Evolutionary conservation across 1,140 invertebrate species (phyloP).

Genomic region (Apis cerana): DNA sequence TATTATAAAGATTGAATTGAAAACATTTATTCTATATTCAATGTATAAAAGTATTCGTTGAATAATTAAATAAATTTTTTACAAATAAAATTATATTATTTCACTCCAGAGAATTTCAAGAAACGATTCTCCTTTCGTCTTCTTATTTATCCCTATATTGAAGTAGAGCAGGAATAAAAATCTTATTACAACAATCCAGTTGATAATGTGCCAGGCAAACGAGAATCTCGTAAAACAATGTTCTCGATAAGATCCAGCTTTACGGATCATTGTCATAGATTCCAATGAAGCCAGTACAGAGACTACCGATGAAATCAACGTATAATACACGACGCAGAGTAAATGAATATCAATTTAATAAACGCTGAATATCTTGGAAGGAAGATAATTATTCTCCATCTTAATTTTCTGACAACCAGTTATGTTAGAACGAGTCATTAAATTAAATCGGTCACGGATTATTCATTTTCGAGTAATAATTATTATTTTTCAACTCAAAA

Average conservation of each 20-base stretch:
- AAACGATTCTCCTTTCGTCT: not conserved
- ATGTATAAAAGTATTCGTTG: no score
- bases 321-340: no score
- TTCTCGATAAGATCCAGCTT: not conserved
- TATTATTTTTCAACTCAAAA: no score
- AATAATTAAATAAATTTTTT: no score
- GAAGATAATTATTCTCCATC: not conserved
- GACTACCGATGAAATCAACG: not conserved
- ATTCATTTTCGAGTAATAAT: no score
- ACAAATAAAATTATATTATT: no score
- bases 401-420: not conserved
- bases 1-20: no score
- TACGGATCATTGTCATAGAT: not conserved
- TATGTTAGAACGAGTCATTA: not conserved
- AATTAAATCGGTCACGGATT: not conserved
- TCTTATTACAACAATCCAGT: not conserved
- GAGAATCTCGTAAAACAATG: not conserved
- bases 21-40: no score
- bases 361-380: no score
- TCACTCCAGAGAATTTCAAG: not conserved
- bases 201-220: not conserved
- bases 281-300: not conserved
- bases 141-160: no score
- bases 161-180: not conserved
- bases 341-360: conserved; percentile 19